A percentile compares a stretch with the other conserved stretches of the same genome.
These are phyloP conservation scores for Dasysyrphus tricinctus DNA, from an alignment of 2,888 invertebrate genomes.

Conservation along the genomic window DNA sequence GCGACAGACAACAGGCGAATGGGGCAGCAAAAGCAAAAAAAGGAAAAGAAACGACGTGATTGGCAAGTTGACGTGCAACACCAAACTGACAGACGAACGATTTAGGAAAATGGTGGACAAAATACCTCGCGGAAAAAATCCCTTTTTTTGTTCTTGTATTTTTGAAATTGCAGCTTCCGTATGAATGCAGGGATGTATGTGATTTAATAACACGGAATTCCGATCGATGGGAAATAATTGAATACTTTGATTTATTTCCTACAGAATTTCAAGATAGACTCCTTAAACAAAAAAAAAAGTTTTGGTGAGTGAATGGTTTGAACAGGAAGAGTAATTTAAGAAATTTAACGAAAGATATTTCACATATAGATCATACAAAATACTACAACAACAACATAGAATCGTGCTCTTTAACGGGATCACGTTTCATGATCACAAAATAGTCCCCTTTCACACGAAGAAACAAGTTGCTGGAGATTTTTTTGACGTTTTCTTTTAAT, in stretches of 20 bases:
- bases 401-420: too few relatives aligned
- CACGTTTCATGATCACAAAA: too few relatives aligned
- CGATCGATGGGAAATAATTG: constrained; percentile 29
- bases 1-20: constrained; percentile 77
- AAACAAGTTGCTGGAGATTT: too few relatives aligned
- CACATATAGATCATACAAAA: too few relatives aligned
- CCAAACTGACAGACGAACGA: constrained; percentile 77
- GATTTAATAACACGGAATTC: constrained; percentile 34
- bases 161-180: constrained; percentile 47
- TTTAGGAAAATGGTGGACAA: constrained; percentile 74
- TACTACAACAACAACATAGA: too few relatives aligned
- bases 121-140: constrained; percentile 68
- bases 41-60: constrained; percentile 78
- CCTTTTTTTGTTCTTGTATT: constrained; percentile 31
- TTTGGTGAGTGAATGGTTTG: not conserved
- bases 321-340: too few relatives aligned
- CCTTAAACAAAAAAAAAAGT: not conserved
- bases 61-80: constrained; percentile 80
- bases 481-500: too few relatives aligned
- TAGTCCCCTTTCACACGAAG: too few relatives aligned
- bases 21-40: constrained; percentile 78
- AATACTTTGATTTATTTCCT: not conserved
- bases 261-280: not conserved
- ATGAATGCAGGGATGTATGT: constrained; percentile 51
- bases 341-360: too few relatives aligned